Percentiles rank a stretch among this genome's conserved stretches.
These are phyloP conservation scores for Portunus trituberculatus DNA, from an alignment of 1,140 invertebrate genomes.

Conservation along the genomic window DNA sequence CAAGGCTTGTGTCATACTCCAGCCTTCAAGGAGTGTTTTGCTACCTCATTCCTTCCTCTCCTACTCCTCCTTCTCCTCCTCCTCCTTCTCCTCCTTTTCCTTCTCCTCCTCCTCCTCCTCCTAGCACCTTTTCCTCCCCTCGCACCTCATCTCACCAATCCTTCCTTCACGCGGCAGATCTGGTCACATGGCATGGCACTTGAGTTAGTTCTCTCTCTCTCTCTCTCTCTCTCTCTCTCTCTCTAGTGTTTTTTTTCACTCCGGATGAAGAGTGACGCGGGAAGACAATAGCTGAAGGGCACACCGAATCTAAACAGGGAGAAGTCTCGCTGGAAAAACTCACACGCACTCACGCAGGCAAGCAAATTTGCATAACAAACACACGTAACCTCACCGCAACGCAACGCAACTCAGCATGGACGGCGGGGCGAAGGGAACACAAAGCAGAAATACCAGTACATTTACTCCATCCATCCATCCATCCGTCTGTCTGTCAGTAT, in stretches of 20 bases:
- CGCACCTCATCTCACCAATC: neutral
- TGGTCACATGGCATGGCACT: neutral
- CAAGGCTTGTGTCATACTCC: neutral
- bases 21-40: neutral
- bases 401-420: too few species aligned
- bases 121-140: neutral
- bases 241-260: neutral
- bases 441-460: too few species aligned
- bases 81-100: neutral
- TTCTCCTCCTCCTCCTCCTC: neutral
- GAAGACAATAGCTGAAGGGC: neutral
- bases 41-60: neutral
- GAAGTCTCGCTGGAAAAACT: neutral
- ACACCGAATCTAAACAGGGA: neutral
- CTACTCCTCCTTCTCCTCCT: neutral
- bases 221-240: neutral
- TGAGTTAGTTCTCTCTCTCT: neutral
- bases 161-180: neutral
- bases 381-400: neutral
- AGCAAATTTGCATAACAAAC: constrained; percentile 4
- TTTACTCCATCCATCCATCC: too few species aligned
- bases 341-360: constrained; percentile 7
- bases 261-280: neutral
- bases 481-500: too few species aligned
- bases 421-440: neutral